A percentile compares a stretch with the other conserved stretches of the same genome.
These are phyloP conservation scores for Bos indicus DNA, from an alignment of 2,113 vertebrate species.

Conservation along the genomic window DNA sequence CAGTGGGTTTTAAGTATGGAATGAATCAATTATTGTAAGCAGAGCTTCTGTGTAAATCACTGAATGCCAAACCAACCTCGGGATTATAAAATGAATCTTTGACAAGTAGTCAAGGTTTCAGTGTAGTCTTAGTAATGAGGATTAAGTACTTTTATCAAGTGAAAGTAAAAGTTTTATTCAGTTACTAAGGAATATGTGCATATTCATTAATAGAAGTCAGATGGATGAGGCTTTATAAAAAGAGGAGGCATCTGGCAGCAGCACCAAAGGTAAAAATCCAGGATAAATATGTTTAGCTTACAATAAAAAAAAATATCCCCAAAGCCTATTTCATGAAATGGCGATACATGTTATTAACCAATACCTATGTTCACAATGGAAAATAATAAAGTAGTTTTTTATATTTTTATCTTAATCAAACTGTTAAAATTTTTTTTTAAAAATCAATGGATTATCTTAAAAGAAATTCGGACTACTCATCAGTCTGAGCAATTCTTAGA, in stretches of 20 bases:
- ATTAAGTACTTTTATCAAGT: constrained; percentile 76
- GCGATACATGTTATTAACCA: constrained; percentile 62
- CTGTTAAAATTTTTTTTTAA: constrained; percentile 29
- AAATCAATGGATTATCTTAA: constrained; percentile 49
- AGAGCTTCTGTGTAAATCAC: constrained; percentile 75
- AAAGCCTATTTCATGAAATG: constrained; percentile 62
- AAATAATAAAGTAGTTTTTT: constrained; percentile 71
- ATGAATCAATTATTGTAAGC: constrained; percentile 83
- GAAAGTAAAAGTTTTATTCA: constrained; percentile 81
- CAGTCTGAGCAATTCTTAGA: not conserved
- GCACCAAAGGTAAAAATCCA: constrained; percentile 74
- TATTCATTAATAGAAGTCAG: constrained; percentile 78
- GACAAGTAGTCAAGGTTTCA: constrained; percentile 80
- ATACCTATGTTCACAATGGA: constrained; percentile 68
- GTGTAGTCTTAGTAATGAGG: constrained; percentile 78
- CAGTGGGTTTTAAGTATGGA: constrained; percentile 76
- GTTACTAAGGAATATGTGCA: constrained; percentile 72
- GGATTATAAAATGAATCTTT: constrained; percentile 80
- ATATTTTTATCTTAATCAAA: constrained; percentile 73
- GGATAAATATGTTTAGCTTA: constrained; percentile 72
- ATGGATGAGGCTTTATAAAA: constrained; percentile 55
- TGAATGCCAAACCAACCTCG: constrained; percentile 74
- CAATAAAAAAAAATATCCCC: constrained; percentile 53
- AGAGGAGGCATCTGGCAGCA: constrained; percentile 59
- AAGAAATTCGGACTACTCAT: constrained; percentile 36